Percentiles rank a stretch among this genome's conserved stretches.
Evolutionary conservation across 2,797 vertebrate genomes (phyloP).

Genomic region (Coracias cyanogaster): DNA sequence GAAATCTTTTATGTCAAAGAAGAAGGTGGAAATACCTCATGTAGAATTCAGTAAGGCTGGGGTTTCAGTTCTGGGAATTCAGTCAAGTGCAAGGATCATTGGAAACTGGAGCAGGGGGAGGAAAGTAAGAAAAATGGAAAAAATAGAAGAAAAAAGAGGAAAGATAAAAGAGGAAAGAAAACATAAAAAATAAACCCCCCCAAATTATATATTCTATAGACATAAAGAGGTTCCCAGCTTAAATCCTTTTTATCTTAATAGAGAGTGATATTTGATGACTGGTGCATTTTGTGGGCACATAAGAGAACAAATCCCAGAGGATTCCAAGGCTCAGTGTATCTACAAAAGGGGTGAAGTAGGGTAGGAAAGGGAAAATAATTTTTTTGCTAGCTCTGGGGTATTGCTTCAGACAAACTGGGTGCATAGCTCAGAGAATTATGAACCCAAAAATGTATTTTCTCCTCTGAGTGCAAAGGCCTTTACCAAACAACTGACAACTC

Average conservation of each 20-base stretch:
- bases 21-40: not conserved
- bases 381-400: not conserved
- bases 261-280: not conserved
- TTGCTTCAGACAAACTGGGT: not conserved
- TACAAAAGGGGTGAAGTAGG: not conserved
- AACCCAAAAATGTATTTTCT: not conserved
- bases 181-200: not conserved
- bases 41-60: not conserved
- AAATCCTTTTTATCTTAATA: not conserved
- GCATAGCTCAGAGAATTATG: not conserved
- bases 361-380: not conserved
- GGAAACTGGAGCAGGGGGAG: fast-evolving
- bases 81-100: not conserved
- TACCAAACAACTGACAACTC: not conserved
- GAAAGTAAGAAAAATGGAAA: not conserved
- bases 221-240: not conserved
- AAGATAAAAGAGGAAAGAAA: fast-evolving
- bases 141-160: fast-evolving
- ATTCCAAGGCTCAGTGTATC: not conserved
- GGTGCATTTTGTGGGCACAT: not conserved
- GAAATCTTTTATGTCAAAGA: not conserved
- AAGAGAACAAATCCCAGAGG: not conserved
- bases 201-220: not conserved
- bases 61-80: not conserved
- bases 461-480: not conserved